Base-by-base conservation (phyloP, 2,113 vertebrate genomes). In the Festucalex cinctus region DNA sequence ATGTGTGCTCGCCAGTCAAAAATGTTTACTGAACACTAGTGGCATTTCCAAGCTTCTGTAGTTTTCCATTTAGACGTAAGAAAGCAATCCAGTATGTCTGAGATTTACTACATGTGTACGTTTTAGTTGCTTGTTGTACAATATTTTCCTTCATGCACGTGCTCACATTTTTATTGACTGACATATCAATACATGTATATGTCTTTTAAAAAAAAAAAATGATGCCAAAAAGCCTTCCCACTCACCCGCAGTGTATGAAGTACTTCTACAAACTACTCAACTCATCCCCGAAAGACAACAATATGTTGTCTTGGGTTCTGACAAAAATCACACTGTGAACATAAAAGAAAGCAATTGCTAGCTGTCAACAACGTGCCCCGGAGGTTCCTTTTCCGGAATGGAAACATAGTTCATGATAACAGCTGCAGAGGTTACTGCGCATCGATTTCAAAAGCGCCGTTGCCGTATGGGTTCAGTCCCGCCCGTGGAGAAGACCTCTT, bases 391-490 rank as follows among this genome's bases (percentile, higher is more conserved):
- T 66, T 70, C 26, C n/a, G 41, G 37, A 43, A 63, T 1, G 0
- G 56, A 44, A 17, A 22, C 12, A 14, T n/a, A 9, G 39, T 48
- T 61, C n/a, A 14, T 70, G 71, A 57, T 32, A 8, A 0, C 24
- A 51, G 13, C 16, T 24, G 60, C 60, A 8, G 22, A 43, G 39
- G 60, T 62, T 43, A 43, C 10, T 28, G 49, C 13, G 49, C 49
- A 62, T 87, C 81, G 6, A 49, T 19, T 54, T 86, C 78, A 60
- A 84, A 87, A 62, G 44, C 67, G 0, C 54, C 2, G 16, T 91
- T 91, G 68, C 0, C 1, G 56, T 91, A 78, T 9, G 84, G 71
- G n/a, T 77, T 89, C 0, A 56, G 63, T 0, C 80, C 37, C 0
- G 1, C 0, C 0, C 0, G 1, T 6, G 10, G 1, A 0, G 71